Conservation (phyloP, 2,888 invertebrate species). For the Netelia fuscicornis region DNA sequence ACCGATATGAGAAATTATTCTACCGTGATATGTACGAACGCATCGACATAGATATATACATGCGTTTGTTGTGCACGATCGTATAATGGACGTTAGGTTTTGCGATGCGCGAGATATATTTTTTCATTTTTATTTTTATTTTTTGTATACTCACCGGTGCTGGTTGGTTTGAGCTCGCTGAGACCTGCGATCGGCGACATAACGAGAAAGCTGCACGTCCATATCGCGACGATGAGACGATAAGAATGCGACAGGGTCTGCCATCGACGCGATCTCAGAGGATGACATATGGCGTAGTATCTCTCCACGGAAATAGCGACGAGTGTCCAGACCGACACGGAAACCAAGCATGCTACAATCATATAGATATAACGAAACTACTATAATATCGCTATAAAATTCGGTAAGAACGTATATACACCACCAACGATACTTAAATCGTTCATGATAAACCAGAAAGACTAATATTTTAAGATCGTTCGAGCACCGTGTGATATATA, state of each 20-base stretch:
- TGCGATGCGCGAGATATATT: background rate
- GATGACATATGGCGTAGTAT: conserved; percentile 92
- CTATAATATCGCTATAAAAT: too few species aligned
- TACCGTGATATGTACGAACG: background rate
- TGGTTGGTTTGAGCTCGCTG: conserved; percentile 87
- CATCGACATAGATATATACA: background rate
- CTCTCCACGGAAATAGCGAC: conserved; percentile 92
- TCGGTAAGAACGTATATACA: too few species aligned
- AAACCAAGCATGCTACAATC: conserved; percentile 90
- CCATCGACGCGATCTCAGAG: conserved; percentile 90
- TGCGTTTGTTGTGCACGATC: background rate
- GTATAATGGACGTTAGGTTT: background rate
- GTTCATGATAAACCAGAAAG: too few species aligned
- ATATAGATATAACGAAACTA: conserved; percentile 53
- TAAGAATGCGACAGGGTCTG: conserved; percentile 91
- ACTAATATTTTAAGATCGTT: background rate
- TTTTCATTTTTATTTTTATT: background rate
- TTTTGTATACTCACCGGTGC: conserved; percentile 66
- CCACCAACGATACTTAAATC: too few species aligned
- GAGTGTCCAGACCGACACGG: conserved; percentile 91
- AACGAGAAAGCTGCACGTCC: conserved; percentile 88
- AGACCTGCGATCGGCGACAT: conserved; percentile 89
- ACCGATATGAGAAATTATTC: conserved; percentile 54
- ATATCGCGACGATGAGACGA: conserved; percentile 89
- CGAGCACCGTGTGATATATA: background rate